Percentiles rank a stretch among this genome's conserved stretches.
Conservation (phyloP, 2,797 vertebrate species). For the Thalassophryne amazonica region DNA sequence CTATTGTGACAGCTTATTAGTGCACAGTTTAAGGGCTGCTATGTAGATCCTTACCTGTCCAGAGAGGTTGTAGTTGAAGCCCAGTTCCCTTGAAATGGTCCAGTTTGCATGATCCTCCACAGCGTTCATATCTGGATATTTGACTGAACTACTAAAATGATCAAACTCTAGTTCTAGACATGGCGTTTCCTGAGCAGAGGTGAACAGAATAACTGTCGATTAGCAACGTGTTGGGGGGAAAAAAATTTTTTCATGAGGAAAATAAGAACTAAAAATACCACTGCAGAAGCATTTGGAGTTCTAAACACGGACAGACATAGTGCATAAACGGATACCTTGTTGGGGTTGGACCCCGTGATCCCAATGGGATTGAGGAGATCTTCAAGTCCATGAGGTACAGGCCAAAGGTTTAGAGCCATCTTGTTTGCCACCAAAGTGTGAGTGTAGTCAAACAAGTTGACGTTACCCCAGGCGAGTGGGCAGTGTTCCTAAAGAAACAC, state of each 20-base stretch:
- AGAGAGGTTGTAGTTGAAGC: conserved; percentile 91
- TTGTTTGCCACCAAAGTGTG: conserved; percentile 95
- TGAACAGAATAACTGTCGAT: not conserved
- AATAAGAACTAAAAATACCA: no score
- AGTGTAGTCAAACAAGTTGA: conserved; percentile 97
- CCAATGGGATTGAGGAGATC: conserved; percentile 96
- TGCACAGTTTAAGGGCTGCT: not conserved
- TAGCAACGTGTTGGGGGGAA: no score
- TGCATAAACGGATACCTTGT: conserved; percentile 80
- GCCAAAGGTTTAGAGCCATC: conserved; percentile 97
- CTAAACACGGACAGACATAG: no score
- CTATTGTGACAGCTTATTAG: no score
- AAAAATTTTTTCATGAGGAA: no score
- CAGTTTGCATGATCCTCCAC: conserved; percentile 95
- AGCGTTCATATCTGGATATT: conserved; percentile 92
- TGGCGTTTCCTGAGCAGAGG: conserved; percentile 86
- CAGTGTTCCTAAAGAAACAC: conserved; percentile 87
- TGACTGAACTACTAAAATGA: conserved; percentile 93
- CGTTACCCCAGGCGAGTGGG: conserved; percentile 95
- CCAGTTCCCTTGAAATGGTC: conserved; percentile 92
- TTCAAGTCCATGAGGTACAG: conserved; percentile 95
- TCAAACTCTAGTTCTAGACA: conserved; percentile 97
- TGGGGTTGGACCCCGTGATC: conserved; percentile 96
- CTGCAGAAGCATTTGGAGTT: no score
- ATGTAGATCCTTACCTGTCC: conserved; percentile 79